These are phyloP conservation scores for Helogale parvula DNA, from an alignment of 2,113 vertebrate species.

Conservation along the genomic window DNA sequence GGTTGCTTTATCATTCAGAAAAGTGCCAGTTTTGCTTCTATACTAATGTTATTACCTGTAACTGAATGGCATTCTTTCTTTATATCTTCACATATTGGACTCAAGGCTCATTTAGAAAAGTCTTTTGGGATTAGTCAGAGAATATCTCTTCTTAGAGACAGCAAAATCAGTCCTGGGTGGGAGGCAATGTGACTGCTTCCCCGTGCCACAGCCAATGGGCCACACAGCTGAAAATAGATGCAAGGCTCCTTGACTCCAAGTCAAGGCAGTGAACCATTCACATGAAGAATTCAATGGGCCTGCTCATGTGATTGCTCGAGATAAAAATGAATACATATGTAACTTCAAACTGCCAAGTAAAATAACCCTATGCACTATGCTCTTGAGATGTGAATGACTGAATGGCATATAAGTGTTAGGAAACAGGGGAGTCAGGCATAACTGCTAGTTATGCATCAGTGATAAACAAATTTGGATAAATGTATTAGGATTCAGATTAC, in stretches of 20 bases:
- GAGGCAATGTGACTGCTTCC: not conserved
- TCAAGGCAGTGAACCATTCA: not conserved
- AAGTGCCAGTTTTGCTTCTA: not conserved
- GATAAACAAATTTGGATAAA: conserved; percentile 63
- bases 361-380: conserved; percentile 8
- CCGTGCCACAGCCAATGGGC: not conserved
- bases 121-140: not conserved
- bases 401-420: conserved; percentile 54
- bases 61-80: not conserved
- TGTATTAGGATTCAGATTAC: not conserved
- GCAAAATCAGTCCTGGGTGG: not conserved
- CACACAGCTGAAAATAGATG: not conserved
- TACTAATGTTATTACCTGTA: not conserved
- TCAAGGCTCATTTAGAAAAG: not conserved
- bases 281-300: not conserved
- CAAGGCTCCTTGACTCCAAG: not conserved
- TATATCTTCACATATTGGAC: not conserved
- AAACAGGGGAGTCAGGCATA: conserved; percentile 37
- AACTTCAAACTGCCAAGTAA: conserved; percentile 65
- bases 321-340: conserved; percentile 5
- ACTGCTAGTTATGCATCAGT: conserved; percentile 66
- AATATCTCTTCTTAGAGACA: not conserved
- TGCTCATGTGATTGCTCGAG: not conserved
- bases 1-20: not conserved
- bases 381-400: conserved; percentile 69